Conservation (phyloP, 1,140 invertebrate genomes). For the Pseudomyrmex flavicornis region DNA sequence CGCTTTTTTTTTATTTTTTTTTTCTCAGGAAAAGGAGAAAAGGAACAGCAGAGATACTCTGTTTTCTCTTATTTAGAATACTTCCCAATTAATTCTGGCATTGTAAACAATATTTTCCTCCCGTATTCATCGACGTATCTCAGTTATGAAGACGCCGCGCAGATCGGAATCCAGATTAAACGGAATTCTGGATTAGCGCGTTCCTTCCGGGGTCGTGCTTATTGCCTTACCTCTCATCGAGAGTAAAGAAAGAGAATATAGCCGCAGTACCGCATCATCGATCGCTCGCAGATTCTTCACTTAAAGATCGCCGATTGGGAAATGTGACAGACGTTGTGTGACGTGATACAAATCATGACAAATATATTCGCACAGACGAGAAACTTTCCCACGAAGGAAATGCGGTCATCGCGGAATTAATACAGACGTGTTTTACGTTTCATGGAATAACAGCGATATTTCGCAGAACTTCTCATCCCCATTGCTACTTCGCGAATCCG, state of each 20-base stretch:
- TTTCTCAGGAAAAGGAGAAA: neutral
- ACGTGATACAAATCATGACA: constrained; percentile 18
- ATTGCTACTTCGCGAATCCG: neutral
- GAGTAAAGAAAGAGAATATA: neutral
- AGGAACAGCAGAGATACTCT: neutral
- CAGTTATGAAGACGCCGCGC: constrained; percentile 1
- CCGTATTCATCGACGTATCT: constrained; percentile 24
- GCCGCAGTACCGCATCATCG: neutral
- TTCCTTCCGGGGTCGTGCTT: constrained; percentile 30
- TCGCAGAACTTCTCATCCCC: neutral
- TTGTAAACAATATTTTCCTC: constrained; percentile 34
- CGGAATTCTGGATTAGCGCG: constrained; percentile 48
- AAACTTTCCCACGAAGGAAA: neutral
- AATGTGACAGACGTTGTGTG: constrained; percentile 1
- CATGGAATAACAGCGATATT: neutral
- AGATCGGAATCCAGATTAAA: constrained; percentile 57
- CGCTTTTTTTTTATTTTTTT: neutral
- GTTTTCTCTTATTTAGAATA: constrained; percentile 19
- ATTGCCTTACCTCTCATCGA: constrained; percentile 24
- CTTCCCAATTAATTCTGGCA: constrained; percentile 7
- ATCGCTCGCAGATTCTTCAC: neutral
- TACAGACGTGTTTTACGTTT: neutral
- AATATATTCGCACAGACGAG: constrained; percentile 5
- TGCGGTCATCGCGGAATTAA: neutral
- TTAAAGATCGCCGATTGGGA: constrained; percentile 14